phyloP scores from a whole-genome alignment of 2,888 invertebrate species.

The Cephonodes hylas region DNA sequence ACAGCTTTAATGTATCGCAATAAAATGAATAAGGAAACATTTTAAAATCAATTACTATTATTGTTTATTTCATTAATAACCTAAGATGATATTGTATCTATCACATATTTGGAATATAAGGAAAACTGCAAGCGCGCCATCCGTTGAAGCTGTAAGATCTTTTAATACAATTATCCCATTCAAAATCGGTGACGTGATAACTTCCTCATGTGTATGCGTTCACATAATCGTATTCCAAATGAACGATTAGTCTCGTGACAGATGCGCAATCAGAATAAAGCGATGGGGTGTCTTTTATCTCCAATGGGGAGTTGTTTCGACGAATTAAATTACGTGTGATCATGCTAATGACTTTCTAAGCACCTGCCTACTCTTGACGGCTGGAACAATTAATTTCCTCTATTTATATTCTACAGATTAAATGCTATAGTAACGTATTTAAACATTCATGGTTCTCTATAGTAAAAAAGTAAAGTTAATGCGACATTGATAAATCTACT shows the following conservation, averaged over 20 bases:
- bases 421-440: no score
- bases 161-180: conserved; percentile 61
- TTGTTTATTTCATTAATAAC: background rate
- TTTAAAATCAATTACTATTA: background rate
- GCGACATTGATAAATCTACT: background rate
- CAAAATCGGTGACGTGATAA: conserved; percentile 67
- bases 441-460: no score
- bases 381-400: no score
- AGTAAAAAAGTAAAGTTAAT: background rate
- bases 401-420: no score
- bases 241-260: conserved; percentile 62
- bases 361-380: background rate
- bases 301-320: background rate
- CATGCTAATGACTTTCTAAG: background rate
- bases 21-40: no score
- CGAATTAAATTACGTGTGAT: background rate
- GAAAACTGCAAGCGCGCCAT: background rate
- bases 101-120: background rate
- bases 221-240: conserved; percentile 70
- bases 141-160: conserved; percentile 34
- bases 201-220: conserved; percentile 67
- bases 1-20: no score
- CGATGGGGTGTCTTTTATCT: background rate
- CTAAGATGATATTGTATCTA: background rate
- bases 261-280: conserved; percentile 1